phyloP scores from a whole-genome alignment of 2,797 vertebrate genomes.

The Chelonia mydas region DNA sequence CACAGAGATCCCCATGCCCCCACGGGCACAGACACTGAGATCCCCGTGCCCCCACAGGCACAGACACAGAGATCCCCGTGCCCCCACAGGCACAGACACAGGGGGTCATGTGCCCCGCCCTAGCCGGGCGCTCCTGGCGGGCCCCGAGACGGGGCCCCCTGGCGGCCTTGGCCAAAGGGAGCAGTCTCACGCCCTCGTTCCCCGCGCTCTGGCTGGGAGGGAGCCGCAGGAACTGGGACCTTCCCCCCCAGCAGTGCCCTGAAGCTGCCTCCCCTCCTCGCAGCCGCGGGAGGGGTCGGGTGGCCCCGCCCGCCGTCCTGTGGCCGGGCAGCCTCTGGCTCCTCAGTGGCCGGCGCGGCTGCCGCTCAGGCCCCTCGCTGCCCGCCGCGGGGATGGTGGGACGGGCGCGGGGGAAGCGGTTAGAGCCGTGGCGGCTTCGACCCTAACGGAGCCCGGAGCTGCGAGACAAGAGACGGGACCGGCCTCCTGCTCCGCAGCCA shows the following conservation, averaged over 20 bases:
- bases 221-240: background rate
- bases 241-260: background rate
- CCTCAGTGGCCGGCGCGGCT: constrained; percentile 52
- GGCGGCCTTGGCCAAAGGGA: background rate
- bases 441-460: background rate
- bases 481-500: background rate
- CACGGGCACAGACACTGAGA: background rate
- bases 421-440: background rate
- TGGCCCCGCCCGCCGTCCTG: constrained; percentile 40
- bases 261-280: background rate
- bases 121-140: no score
- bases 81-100: background rate
- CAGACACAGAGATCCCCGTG: fast-evolving
- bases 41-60: background rate
- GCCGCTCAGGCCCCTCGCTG: constrained; percentile 54
- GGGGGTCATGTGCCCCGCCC: no score
- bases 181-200: background rate
- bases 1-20: background rate
- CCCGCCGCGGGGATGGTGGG: constrained; percentile 31
- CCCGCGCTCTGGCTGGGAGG: background rate
- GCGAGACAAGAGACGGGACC: background rate
- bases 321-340: constrained; percentile 13
- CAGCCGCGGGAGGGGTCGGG: background rate
- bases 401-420: constrained; percentile 15
- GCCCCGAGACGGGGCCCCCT: background rate